phyloP scores from a whole-genome alignment of 2,888 invertebrate species.

The Drosophila borborema region DNA sequence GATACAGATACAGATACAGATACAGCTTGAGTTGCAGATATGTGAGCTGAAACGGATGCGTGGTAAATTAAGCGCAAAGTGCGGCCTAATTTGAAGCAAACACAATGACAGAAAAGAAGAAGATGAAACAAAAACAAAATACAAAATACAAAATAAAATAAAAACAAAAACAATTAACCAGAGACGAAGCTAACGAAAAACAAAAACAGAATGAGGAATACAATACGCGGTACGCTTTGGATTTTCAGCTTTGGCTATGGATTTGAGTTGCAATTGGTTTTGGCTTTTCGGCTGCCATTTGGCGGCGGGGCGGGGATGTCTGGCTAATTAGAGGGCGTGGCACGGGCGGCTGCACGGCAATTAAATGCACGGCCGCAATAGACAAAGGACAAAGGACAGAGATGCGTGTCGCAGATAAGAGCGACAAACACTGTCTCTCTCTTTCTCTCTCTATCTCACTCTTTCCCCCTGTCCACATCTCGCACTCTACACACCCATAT shows the following conservation, averaged over 20 bases:
- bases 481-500: neutral
- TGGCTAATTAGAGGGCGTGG: constrained; percentile 20
- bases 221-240: constrained; percentile 18
- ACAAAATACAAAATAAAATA: constrained; percentile 13
- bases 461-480: neutral
- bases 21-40: constrained; percentile 11
- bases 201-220: constrained; percentile 22
- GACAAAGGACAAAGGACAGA: constrained; percentile 40
- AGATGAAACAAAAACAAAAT: constrained; percentile 25
- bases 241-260: constrained; percentile 16
- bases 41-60: constrained; percentile 30
- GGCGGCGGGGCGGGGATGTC: neutral
- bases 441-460: neutral
- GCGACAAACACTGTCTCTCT: neutral
- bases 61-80: constrained; percentile 48
- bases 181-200: constrained; percentile 12
- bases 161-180: constrained; percentile 41
- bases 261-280: constrained; percentile 20
- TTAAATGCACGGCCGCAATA: constrained; percentile 58
- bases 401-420: constrained; percentile 52
- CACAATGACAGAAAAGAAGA: neutral
- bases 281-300: constrained; percentile 3
- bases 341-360: constrained; percentile 39
- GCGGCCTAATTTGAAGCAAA: constrained; percentile 39
- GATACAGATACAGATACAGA: constrained; percentile 2